A percentile compares a stretch with the other conserved stretches of the same genome.
These are phyloP conservation scores for Gnathonemus longibarbis DNA, from an alignment of 2,113 vertebrate species.

Conservation along the genomic window DNA sequence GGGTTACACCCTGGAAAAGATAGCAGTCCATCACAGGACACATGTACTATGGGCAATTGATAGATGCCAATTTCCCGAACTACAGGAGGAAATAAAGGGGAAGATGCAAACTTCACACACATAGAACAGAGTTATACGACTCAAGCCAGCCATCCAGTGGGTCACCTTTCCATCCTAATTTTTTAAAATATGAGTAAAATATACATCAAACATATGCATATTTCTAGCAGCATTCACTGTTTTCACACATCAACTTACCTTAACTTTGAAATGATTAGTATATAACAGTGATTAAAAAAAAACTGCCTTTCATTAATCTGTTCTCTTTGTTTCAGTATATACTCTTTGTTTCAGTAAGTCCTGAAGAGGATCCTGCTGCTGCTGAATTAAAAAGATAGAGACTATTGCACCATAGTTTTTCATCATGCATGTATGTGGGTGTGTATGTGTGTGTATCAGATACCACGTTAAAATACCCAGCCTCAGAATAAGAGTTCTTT, in stretches of 20 bases:
- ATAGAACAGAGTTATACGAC: not conserved
- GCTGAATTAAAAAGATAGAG: not conserved
- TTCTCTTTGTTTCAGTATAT: not conserved
- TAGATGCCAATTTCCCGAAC: not conserved
- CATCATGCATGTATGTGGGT: not conserved
- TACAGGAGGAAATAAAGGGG: not conserved
- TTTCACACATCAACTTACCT: not conserved
- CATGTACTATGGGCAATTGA: not conserved
- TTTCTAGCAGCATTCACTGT: not conserved
- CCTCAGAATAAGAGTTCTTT: not conserved
- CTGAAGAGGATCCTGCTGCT: not conserved
- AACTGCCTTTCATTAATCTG: not conserved
- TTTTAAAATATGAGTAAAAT: not conserved
- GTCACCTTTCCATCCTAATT: not conserved
- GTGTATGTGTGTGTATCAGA: not conserved
- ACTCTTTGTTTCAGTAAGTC: not conserved
- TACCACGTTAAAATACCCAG: not conserved
- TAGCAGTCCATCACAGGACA: not conserved
- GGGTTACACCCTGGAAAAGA: not conserved
- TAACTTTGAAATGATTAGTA: not conserved
- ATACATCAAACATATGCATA: not conserved
- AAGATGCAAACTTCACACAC: not conserved
- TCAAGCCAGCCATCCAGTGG: not conserved
- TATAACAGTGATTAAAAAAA: not conserved
- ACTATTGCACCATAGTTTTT: not conserved